phyloP scores from a whole-genome alignment of 2,797 vertebrate species.

The Trichosurus vulpecula region DNA sequence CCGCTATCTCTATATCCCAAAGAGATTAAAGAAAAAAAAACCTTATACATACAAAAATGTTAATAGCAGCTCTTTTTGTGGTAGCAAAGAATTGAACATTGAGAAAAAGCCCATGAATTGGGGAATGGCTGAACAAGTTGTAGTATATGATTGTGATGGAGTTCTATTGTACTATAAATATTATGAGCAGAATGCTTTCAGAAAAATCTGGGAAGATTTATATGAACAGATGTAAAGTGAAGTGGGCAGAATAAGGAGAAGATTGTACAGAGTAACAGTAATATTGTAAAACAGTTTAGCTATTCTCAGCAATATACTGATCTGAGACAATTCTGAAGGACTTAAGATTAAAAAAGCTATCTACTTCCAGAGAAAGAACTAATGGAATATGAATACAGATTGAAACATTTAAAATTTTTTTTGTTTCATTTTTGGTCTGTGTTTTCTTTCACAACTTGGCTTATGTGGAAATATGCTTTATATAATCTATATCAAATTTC shows the following conservation, averaged over 20 bases:
- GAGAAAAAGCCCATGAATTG: not conserved
- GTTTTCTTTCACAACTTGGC: not conserved
- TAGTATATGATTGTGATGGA: not conserved
- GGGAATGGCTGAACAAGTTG: not conserved
- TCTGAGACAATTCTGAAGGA: not conserved
- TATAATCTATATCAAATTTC: not conserved
- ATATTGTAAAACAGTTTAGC: not conserved
- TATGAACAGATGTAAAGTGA: not conserved
- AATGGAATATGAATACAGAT: not conserved
- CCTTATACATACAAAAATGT: not conserved
- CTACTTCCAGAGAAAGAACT: not conserved
- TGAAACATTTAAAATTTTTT: not conserved
- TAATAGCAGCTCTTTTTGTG: not conserved
- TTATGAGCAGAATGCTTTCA: not conserved
- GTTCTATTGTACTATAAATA: not conserved
- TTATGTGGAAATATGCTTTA: not conserved
- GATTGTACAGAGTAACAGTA: not conserved
- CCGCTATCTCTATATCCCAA: not conserved
- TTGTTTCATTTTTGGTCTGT: not conserved
- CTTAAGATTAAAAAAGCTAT: not conserved
- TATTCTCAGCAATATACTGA: not conserved
- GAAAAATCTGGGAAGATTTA: not conserved
- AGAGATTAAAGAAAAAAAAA: not conserved
- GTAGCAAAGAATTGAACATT: not conserved
- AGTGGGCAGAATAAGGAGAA: not conserved